These are phyloP conservation scores for Callipepla californica DNA, from an alignment of 2,113 vertebrate genomes.

Conservation along the genomic window DNA sequence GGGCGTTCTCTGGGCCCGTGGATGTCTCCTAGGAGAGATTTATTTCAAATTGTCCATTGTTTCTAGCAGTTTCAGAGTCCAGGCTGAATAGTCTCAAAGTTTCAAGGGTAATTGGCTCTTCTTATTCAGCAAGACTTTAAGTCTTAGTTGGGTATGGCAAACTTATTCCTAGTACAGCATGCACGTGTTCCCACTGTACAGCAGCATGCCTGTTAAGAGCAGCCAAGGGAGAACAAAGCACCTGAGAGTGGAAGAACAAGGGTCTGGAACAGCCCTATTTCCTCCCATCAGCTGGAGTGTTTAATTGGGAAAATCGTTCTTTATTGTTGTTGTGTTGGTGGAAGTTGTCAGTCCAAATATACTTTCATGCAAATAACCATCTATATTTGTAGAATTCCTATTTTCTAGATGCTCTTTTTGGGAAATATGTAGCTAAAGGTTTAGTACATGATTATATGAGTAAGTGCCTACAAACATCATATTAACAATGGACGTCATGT, in stretches of 20 bases:
- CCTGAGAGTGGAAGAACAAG: background rate
- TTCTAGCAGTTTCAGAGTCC: conserved; percentile 49
- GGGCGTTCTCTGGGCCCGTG: background rate
- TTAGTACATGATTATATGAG: conserved; percentile 51
- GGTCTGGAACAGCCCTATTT: background rate
- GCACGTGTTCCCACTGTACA: background rate
- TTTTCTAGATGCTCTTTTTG: conserved; percentile 27
- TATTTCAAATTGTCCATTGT: conserved; percentile 54
- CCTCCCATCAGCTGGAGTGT: background rate
- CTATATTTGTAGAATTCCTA: conserved; percentile 16
- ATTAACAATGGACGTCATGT: conserved; percentile 43
- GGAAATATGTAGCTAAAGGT: conserved; percentile 37
- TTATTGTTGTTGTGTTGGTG: conserved; percentile 11
- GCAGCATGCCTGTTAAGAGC: background rate
- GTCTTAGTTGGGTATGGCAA: background rate
- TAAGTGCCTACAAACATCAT: conserved; percentile 37
- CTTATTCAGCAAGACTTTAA: background rate
- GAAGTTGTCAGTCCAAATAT: conserved; percentile 55
- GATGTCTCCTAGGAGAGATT: conserved; percentile 49
- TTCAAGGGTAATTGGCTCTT: background rate
- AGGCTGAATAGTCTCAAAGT: conserved; percentile 16
- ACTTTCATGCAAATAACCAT: conserved; percentile 38
- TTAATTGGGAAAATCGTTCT: conserved; percentile 35
- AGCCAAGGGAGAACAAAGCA: background rate
- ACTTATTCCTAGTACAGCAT: fast-evolving